phyloP scores from a whole-genome alignment of 2,888 invertebrate genomes.

The Hartigia nigra region DNA sequence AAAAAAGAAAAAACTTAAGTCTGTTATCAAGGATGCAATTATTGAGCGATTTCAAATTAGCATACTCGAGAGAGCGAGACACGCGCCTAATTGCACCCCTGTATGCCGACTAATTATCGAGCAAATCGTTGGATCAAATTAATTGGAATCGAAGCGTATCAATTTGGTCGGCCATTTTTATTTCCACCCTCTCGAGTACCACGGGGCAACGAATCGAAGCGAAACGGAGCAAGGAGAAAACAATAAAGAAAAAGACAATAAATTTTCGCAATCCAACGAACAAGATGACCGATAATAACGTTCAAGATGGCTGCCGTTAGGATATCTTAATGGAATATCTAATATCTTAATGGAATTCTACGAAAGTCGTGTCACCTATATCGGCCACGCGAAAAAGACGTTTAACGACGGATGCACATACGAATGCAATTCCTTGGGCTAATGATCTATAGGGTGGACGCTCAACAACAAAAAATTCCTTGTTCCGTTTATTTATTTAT shows the following conservation, averaged over 20 bases:
- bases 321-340: conserved; percentile 34
- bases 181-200: neutral
- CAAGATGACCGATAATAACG: neutral
- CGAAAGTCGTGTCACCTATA: neutral
- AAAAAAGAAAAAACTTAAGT: neutral
- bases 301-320: neutral
- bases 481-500: neutral
- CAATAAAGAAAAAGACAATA: neutral
- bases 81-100: neutral
- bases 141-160: neutral
- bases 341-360: conserved; percentile 33
- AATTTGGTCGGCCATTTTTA: neutral
- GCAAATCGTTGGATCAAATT: neutral
- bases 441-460: neutral
- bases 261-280: neutral
- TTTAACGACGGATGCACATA: neutral
- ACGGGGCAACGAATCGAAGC: neutral
- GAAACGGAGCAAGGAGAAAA: neutral
- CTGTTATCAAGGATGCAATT: neutral
- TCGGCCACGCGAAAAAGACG: neutral
- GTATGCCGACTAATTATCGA: neutral
- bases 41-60: neutral
- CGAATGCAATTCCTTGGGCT: neutral
- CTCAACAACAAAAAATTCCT: neutral
- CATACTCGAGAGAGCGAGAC: neutral